phyloP scores from a whole-genome alignment of 2,888 invertebrate genomes.

The Agrenia bidenticulata region DNA sequence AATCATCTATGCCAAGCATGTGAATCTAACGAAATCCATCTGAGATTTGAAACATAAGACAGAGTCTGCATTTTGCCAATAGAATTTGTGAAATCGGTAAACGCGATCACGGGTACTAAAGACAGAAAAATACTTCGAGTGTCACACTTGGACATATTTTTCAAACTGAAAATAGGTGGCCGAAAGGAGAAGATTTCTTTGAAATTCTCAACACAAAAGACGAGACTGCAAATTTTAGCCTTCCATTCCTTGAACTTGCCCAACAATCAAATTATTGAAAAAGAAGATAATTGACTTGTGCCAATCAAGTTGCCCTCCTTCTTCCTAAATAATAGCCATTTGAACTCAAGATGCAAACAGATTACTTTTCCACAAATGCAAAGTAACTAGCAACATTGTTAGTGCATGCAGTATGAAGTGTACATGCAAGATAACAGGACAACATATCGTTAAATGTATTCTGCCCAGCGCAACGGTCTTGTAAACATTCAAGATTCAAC shows the following conservation, averaged over 20 bases:
- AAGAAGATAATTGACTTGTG: conserved; percentile 48
- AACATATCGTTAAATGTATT: background rate
- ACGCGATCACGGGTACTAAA: too few relatives aligned
- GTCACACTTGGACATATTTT: too few relatives aligned
- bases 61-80: too few relatives aligned
- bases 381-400: background rate
- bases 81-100: too few relatives aligned
- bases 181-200: too few relatives aligned
- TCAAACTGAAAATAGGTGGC: too few relatives aligned
- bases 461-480: background rate
- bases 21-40: too few relatives aligned
- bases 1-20: too few relatives aligned
- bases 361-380: conserved; percentile 4
- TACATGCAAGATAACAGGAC: background rate
- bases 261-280: conserved; percentile 36
- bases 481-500: background rate
- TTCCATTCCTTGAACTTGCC: conserved; percentile 34
- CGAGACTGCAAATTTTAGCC: background rate
- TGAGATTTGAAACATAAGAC: too few relatives aligned
- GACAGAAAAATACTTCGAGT: background rate
- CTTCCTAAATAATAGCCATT: conserved; percentile 32
- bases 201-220: too few relatives aligned
- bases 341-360: conserved; percentile 21
- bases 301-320: conserved; percentile 49
- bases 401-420: background rate